Evolutionary conservation across 2,888 invertebrate genomes (phyloP), one percentile per base, ranked within the genome.

Genomic region (Phengaris arion): DNA sequence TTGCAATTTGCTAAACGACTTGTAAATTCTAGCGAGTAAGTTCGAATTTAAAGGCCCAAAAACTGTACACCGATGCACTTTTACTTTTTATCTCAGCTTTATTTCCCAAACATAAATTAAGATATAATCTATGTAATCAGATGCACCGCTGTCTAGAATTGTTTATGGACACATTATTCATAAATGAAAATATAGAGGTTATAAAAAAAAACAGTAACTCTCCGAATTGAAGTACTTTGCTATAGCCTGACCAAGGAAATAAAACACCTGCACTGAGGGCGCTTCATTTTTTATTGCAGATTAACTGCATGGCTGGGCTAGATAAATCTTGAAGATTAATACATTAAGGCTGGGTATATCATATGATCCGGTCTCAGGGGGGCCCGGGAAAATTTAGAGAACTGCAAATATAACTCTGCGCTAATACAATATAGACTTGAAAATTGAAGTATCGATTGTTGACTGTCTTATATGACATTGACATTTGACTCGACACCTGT

Each of bases 41-140:
- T 82, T 83, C 78, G 83, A 85, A 89, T 87, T 87, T 79, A 86
- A 91, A 88, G 88, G 91, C 88, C 91, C 92, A 89, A 92, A 35
- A 89, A 88, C 85, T 82, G 82, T 91, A 91, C 91, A 91, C 90
- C 87, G 90, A 85, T 84, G 89, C 87, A 88, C 89, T 81, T 74
- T 74, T 74, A 77, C 46, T 75, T 69, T 48, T 8, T 64, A 9
- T 64, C 35, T 64, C 13, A 35, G 64, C 35, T 64, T 10, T 6
- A 45, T 64, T 64, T 64, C 12, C 64, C 64, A 45, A 13, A 64
- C 45, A 45, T 13, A 74, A 55, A 68, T 46, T 52, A 52, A 54
- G 52, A 35, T 68, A 69, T 45, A 45, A 35, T 13, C 35, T 59
- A n/a, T n/a, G 45, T 57, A 22, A 55, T 9, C 52, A 64, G 15